Percentiles rank a stretch among this genome's conserved stretches.
phyloP scores from a whole-genome alignment of 2,113 vertebrate genomes.

The Hyla sarda region DNA sequence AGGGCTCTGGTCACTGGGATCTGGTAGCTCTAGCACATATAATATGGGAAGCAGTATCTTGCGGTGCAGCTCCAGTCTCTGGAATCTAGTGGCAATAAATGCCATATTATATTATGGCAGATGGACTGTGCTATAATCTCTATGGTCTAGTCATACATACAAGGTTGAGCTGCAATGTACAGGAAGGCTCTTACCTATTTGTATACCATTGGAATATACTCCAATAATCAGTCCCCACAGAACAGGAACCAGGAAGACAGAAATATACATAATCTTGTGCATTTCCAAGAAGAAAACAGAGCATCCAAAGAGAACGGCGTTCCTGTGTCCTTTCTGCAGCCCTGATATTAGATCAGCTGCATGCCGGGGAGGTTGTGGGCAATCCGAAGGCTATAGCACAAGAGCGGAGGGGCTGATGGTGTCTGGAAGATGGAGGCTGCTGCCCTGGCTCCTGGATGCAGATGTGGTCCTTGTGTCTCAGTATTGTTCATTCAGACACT shows the following conservation, averaged over 20 bases:
- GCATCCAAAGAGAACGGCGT: slow-evolving; percentile 79
- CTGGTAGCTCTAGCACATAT: too few species aligned
- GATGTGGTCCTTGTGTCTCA: slow-evolving; percentile 72
- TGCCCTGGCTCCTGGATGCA: slow-evolving; percentile 68
- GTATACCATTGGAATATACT: slow-evolving; percentile 91
- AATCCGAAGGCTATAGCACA: slow-evolving; percentile 59
- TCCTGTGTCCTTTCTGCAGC: slow-evolving; percentile 59
- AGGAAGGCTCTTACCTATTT: slow-evolving; percentile 85
- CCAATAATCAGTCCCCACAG: slow-evolving; percentile 89
- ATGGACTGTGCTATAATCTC: neutral
- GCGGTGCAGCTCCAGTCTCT: neutral
- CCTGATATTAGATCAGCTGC: slow-evolving; percentile 81
- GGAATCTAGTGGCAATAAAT: neutral
- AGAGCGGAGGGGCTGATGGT: slow-evolving; percentile 57
- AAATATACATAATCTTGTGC: slow-evolving; percentile 91
- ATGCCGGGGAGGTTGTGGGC: slow-evolving; percentile 67
- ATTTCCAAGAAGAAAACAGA: slow-evolving; percentile 86
- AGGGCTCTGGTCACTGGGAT: too few species aligned
- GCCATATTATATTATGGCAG: too few species aligned
- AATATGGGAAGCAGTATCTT: neutral
- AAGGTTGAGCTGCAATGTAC: neutral
- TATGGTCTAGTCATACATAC: neutral
- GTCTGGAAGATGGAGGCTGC: slow-evolving; percentile 64
- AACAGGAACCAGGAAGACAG: slow-evolving; percentile 84
- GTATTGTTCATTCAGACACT: slow-evolving; percentile 62